These are phyloP conservation scores for Madoqua kirkii DNA, from an alignment of 2,113 vertebrate genomes.

Conservation along the genomic window DNA sequence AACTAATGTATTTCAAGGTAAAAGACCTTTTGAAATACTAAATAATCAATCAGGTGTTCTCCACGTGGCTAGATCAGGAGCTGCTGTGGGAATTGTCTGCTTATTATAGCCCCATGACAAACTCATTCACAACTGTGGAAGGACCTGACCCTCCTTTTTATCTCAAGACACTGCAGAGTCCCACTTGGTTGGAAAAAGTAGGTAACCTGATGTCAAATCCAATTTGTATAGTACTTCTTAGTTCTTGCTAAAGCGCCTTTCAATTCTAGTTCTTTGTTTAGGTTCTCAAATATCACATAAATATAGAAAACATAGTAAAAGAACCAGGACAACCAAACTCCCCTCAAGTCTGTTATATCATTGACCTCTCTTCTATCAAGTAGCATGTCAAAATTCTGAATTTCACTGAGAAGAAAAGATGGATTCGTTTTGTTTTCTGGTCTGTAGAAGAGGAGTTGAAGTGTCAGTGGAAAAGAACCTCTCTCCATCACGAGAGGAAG, in stretches of 20 bases:
- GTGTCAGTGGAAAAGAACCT: constrained; percentile 14
- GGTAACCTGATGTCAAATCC: not conserved
- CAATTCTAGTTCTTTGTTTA: not conserved
- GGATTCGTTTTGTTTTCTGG: constrained; percentile 18
- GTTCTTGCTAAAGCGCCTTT: not conserved
- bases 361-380: not conserved
- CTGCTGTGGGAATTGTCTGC: not conserved
- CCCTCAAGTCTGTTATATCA: not conserved
- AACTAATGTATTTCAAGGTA: not conserved
- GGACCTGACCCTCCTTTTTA: not conserved
- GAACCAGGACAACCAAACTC: not conserved
- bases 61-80: accelerated
- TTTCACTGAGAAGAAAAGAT: constrained; percentile 7
- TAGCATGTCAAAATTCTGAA: not conserved
- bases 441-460: constrained; percentile 16
- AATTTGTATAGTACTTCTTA: not conserved
- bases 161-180: not conserved
- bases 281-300: not conserved
- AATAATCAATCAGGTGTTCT: not conserved
- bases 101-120: not conserved
- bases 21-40: not conserved
- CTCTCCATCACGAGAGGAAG: constrained; percentile 45
- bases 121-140: not conserved
- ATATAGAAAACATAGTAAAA: not conserved
- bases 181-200: not conserved